phyloP scores from a whole-genome alignment of 2,797 vertebrate genomes.

The Ceryle rudis region DNA sequence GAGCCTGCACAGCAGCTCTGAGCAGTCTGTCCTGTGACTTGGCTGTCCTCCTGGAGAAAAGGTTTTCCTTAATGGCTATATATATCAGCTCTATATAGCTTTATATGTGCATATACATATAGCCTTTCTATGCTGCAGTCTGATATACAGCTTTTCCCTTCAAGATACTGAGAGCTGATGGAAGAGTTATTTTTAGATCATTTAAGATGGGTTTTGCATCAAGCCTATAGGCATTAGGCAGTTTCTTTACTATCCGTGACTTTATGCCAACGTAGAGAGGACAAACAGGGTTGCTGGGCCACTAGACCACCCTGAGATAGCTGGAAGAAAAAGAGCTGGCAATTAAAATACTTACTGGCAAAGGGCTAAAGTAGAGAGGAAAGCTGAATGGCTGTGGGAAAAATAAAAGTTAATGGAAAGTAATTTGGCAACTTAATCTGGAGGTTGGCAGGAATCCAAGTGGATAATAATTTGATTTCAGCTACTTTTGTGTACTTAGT shows the following conservation, averaged over 20 bases:
- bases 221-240: not conserved
- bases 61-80: not conserved
- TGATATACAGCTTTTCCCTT: not conserved
- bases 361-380: not conserved
- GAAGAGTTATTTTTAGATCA: not conserved
- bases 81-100: not conserved
- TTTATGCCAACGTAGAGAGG: not conserved
- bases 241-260: not conserved
- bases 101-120: fast-evolving
- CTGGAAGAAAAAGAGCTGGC: not conserved
- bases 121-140: fast-evolving
- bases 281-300: not conserved
- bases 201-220: not conserved
- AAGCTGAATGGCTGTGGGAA: constrained; percentile 12
- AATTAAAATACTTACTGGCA: not conserved
- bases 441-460: constrained; percentile 28
- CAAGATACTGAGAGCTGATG: not conserved
- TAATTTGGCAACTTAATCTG: constrained; percentile 60
- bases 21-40: not conserved
- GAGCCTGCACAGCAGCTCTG: not conserved
- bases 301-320: not conserved
- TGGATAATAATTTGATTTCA: constrained; percentile 59
- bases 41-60: not conserved
- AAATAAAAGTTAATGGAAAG: constrained; percentile 60
- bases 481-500: constrained; percentile 52